Evolutionary conservation across 1,140 invertebrate genomes (phyloP).

Genomic region (Archegozetes longisetosus): DNA sequence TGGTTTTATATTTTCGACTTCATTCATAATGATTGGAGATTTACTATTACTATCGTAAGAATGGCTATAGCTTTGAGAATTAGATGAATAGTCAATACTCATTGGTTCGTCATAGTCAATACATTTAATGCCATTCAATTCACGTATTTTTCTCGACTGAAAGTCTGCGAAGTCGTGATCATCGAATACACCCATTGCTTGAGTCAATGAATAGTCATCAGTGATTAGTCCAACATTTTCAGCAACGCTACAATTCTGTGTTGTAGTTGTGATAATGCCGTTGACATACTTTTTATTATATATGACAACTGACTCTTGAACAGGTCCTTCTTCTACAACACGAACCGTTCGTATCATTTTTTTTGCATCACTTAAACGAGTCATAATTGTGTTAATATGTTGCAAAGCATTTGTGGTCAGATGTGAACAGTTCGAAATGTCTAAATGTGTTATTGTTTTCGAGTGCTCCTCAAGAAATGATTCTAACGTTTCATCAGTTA

Average conservation of each 20-base stretch:
- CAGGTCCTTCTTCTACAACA: background rate
- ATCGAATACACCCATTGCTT: background rate
- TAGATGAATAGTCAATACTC: background rate
- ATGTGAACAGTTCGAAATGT: slow-evolving; percentile 8
- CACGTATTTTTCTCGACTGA: background rate
- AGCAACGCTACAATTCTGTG: background rate
- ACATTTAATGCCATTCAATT: background rate
- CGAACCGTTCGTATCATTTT: background rate
- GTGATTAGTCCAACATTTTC: background rate
- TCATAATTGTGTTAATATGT: background rate
- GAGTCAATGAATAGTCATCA: background rate
- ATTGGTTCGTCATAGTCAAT: background rate
- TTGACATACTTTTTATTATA: background rate
- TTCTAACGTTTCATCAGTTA: slow-evolving; percentile 9
- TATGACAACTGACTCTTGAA: background rate
- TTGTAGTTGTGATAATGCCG: background rate
- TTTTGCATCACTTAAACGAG: background rate
- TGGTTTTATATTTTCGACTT: background rate
- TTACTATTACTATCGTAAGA: background rate
- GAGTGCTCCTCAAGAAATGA: slow-evolving; percentile 6
- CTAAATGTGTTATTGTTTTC: background rate
- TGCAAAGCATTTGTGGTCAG: background rate
- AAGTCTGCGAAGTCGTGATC: background rate
- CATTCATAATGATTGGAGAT: background rate
- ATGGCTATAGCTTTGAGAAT: background rate